These are phyloP conservation scores for Plutella xylostella DNA, from an alignment of 2,888 invertebrate species.

Conservation along the genomic window DNA sequence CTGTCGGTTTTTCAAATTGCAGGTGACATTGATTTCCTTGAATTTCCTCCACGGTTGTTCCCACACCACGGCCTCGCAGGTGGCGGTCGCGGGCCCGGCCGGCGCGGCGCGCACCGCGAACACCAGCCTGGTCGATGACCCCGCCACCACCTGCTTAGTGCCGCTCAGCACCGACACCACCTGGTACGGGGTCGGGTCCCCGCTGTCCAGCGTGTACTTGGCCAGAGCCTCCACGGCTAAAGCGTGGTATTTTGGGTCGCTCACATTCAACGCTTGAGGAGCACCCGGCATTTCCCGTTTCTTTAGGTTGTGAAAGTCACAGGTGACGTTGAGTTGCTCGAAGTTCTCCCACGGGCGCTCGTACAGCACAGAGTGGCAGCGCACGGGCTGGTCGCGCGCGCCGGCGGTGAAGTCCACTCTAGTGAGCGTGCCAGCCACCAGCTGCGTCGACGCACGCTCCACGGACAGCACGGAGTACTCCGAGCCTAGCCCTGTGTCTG, in stretches of 20 bases:
- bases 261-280: neutral
- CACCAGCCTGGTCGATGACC: slow-evolving; percentile 20
- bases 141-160: slow-evolving; percentile 24
- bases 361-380: slow-evolving; percentile 28
- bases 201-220: slow-evolving; percentile 20
- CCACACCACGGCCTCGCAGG: slow-evolving; percentile 7
- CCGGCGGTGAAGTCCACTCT: slow-evolving; percentile 24
- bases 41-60: slow-evolving; percentile 21
- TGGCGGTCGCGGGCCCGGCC: no score
- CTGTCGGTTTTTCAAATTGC: slow-evolving; percentile 10
- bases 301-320: slow-evolving; percentile 11
- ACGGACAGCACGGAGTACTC: slow-evolving; percentile 32
- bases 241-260: slow-evolving; percentile 1
- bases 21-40: slow-evolving; percentile 21
- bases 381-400: neutral
- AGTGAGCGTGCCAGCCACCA: slow-evolving; percentile 51
- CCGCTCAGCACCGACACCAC: slow-evolving; percentile 19
- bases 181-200: slow-evolving; percentile 4
- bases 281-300: neutral
- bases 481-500: slow-evolving; percentile 20
- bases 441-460: slow-evolving; percentile 37
- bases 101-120: slow-evolving; percentile 18
- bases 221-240: slow-evolving; percentile 25
- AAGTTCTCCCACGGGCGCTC: slow-evolving; percentile 24
- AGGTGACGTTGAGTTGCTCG: slow-evolving; percentile 24